These are phyloP conservation scores for Trichogramma pretiosum DNA, from an alignment of 1,140 invertebrate species.

Conservation along the genomic window DNA sequence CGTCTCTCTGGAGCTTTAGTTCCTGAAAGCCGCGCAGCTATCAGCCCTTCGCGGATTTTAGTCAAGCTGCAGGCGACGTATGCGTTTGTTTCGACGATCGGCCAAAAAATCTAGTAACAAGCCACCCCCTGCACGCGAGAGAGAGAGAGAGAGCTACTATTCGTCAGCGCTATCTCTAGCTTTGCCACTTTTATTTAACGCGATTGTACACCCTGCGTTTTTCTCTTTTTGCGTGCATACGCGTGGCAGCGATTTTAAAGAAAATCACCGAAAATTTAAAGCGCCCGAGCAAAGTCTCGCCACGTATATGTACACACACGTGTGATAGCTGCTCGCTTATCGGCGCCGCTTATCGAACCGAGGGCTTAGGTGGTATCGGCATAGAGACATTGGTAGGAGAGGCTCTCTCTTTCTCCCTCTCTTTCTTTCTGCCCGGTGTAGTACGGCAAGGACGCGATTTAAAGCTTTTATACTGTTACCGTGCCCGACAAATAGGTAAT, in stretches of 20 bases:
- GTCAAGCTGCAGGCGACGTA: neutral
- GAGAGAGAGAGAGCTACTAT: too few species aligned
- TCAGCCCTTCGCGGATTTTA: neutral
- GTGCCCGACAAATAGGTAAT: conserved; percentile 41
- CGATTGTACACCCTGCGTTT: too few species aligned
- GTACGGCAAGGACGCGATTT: neutral
- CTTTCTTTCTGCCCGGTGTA: neutral
- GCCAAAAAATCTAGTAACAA: conserved; percentile 29
- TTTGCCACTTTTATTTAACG: conserved; percentile 10
- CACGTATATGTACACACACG: too few species aligned
- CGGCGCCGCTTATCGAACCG: conserved; percentile 10
- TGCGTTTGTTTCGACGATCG: conserved; percentile 19
- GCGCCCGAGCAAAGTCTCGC: conserved; percentile 20
- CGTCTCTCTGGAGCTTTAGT: too few species aligned
- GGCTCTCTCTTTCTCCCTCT: too few species aligned
- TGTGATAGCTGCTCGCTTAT: conserved; percentile 6
- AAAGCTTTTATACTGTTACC: conserved; percentile 10
- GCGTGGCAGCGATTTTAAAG: conserved; percentile 36
- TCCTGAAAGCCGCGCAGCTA: neutral
- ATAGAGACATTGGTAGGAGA: too few species aligned
- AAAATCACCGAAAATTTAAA: conserved; percentile 44
- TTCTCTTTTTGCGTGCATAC: too few species aligned
- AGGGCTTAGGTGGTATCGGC: conserved; percentile 6
- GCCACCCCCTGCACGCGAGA: too few species aligned
- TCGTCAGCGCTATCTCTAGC: conserved; percentile 35